Evolutionary conservation across 2,888 invertebrate species (phyloP).

Genomic region (Phasia obesa): DNA sequence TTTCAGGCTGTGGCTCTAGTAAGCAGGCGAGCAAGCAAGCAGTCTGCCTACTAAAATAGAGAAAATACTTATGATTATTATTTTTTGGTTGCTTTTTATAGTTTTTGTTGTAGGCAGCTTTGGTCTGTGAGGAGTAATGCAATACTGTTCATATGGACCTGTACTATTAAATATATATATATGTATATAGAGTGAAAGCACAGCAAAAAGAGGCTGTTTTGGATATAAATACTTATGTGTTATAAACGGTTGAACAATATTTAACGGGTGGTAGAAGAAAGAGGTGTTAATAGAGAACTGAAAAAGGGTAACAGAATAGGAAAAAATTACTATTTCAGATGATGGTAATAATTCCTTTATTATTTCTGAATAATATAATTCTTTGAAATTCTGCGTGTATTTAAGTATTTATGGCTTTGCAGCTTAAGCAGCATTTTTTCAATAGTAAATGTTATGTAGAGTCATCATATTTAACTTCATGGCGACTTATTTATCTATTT

Average conservation of each 20-base stretch:
- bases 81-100: conserved; percentile 3
- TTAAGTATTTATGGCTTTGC: no score
- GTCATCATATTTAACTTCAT: no score
- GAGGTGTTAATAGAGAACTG: neutral
- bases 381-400: no score
- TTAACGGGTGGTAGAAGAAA: neutral
- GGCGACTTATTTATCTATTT: no score
- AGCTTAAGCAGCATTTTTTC: no score
- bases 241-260: conserved; percentile 15
- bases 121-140: conserved; percentile 31
- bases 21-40: conserved; percentile 25
- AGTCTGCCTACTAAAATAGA: conserved; percentile 3
- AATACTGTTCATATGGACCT: conserved; percentile 30
- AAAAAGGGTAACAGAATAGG: no score
- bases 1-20: conserved; percentile 45
- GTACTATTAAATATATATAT: neutral
- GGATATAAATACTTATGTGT: conserved; percentile 61
- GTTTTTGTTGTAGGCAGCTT: conserved; percentile 41
- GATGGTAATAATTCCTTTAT: no score
- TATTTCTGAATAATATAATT: no score
- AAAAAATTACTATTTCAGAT: no score
- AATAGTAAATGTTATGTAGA: no score
- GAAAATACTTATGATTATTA: conserved; percentile 26
- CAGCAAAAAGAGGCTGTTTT: conserved; percentile 61
- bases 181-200: neutral